Evolutionary conservation across 2,113 vertebrate genomes (phyloP).

Genomic region (Salvelinus alpinus): DNA sequence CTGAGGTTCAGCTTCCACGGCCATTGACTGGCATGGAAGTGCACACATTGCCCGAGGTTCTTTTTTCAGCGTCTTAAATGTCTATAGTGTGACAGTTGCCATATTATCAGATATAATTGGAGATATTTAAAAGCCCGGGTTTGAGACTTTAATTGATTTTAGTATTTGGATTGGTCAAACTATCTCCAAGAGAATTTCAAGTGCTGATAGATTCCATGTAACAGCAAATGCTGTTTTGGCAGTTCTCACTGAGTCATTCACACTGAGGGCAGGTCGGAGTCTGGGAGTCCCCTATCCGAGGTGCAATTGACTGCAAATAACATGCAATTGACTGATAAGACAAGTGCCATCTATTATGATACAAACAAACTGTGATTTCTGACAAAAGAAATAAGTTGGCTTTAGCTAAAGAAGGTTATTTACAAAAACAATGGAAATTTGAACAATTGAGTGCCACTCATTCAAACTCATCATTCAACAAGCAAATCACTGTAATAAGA

Average conservation of each 20-base stretch:
- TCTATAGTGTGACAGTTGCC: constrained; percentile 2
- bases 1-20: too few species aligned
- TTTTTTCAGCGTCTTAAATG: neutral
- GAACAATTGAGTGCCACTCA: too few species aligned
- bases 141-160: too few species aligned
- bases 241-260: neutral
- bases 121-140: neutral
- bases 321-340: neutral
- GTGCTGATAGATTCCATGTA: too few species aligned
- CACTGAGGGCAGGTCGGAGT: neutral
- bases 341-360: neutral
- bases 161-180: too few species aligned
- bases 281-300: neutral
- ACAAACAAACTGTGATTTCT: neutral
- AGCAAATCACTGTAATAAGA: too few species aligned
- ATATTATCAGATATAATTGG: neutral
- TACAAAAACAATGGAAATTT: too few species aligned
- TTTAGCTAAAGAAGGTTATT: neutral
- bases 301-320: neutral
- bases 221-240: too few species aligned
- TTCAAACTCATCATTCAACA: too few species aligned
- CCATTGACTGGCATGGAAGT: constrained; percentile 8
- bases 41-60: neutral
- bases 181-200: too few species aligned
- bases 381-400: neutral